Conservation (phyloP, 2,113 vertebrate species). For the Amazona vittata region DNA sequence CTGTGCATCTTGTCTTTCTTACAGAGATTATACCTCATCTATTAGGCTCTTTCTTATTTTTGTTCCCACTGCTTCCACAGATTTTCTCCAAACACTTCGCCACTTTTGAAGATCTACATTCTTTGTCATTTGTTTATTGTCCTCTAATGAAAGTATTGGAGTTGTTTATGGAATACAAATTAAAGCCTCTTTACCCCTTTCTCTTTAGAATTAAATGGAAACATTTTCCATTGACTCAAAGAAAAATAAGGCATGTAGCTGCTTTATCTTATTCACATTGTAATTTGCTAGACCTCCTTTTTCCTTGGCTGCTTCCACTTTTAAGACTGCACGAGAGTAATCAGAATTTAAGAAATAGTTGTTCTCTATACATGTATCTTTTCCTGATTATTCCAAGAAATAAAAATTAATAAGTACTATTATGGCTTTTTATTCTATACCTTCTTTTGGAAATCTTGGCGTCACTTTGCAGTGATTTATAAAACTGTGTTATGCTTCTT, state of each 20-base stretch:
- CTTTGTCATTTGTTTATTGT: slow-evolving; percentile 28
- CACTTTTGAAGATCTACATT: background rate
- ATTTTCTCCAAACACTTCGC: background rate
- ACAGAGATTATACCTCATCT: slow-evolving; percentile 26
- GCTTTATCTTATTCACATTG: background rate
- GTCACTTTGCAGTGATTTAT: background rate
- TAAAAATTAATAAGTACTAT: background rate
- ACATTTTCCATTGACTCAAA: background rate
- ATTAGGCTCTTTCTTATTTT: slow-evolving; percentile 16
- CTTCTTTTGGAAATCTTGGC: background rate
- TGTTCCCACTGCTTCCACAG: slow-evolving; percentile 20
- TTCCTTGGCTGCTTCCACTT: background rate
- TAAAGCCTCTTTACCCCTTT: background rate
- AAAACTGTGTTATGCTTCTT: background rate
- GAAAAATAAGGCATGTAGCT: background rate
- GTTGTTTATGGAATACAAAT: slow-evolving; percentile 21
- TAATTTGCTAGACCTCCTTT: background rate
- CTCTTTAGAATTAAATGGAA: background rate
- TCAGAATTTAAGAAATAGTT: background rate
- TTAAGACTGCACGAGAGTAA: background rate
- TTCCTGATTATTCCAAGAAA: background rate
- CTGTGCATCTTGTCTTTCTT: slow-evolving; percentile 1
- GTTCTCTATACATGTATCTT: background rate
- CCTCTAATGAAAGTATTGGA: background rate
- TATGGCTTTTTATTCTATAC: background rate